phyloP scores from a whole-genome alignment of 2,888 invertebrate genomes.

The Lasioglossum figueresi region DNA sequence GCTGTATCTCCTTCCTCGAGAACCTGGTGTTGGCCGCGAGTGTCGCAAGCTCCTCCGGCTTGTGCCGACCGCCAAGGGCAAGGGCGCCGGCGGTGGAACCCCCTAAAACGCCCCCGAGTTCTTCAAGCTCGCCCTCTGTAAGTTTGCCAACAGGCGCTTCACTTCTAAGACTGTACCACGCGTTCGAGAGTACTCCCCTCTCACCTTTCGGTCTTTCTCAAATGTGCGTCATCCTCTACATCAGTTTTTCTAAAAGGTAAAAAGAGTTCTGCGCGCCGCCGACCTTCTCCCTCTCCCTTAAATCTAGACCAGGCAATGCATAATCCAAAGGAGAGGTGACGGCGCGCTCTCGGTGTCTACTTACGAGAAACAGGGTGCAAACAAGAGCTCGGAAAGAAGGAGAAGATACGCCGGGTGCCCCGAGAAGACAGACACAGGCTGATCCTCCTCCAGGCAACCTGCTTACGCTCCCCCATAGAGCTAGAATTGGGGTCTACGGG shows the following conservation, averaged over 20 bases:
- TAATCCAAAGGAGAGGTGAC: conserved; percentile 51
- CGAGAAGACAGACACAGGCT: conserved; percentile 23
- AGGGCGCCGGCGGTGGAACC: conserved; percentile 81
- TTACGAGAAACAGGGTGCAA: conserved; percentile 66
- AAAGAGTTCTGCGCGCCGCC: neutral
- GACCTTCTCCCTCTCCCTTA: neutral
- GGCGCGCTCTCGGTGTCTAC: conserved; percentile 51
- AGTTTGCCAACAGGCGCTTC: conserved; percentile 75
- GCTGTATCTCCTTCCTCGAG: conserved; percentile 92
- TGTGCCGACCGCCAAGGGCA: conserved; percentile 87
- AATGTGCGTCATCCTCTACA: conserved; percentile 50
- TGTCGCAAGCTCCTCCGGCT: conserved; percentile 92
- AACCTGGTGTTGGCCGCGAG: conserved; percentile 92
- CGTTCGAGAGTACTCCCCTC: conserved; percentile 75
- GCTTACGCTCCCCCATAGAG: conserved; percentile 30
- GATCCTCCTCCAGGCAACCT: conserved; percentile 50
- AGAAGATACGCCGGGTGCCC: conserved; percentile 44
- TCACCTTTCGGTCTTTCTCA: conserved; percentile 54
- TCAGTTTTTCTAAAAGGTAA: neutral
- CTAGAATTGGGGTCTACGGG: conserved; percentile 46
- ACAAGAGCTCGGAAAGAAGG: conserved; percentile 46
- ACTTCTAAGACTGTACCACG: conserved; percentile 78
- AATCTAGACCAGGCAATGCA: conserved; percentile 42
- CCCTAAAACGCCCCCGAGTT: conserved; percentile 85
- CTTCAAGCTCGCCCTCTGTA: conserved; percentile 90